Base-by-base conservation (phyloP, 92 coral and sea anemone genomes). In the Bergia puertoricense region DNA sequence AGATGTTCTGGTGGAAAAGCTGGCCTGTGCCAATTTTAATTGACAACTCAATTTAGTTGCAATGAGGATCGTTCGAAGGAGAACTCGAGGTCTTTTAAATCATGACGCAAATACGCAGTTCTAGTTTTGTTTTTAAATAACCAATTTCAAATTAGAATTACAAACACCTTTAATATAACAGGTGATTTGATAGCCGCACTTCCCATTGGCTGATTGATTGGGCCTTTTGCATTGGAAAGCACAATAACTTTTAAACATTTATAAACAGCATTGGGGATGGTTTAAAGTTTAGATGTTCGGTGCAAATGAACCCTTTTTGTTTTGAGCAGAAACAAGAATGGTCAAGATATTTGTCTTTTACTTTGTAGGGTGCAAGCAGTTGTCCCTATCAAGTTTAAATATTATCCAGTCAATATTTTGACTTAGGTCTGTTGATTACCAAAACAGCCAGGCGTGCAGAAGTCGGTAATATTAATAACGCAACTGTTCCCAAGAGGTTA, bases 111-210 rank as follows among this genome's bases (percentile, higher is more conserved):
- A 80, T 57, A 67, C 9, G 72, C 85, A 56, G n/a, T 57, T 40
- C 57, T 57, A 54, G 72, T 80, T 78, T 78, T 44, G 42, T 39
- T 80, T 80, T 15, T 54, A 80, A 36, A 57, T 56, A 56, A 46
- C 48, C 13, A 56, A 80, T 66, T 57, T 37, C 9, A 80, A 57
- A 80, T 80, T 80, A 80, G 71, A 80, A 80, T 80, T 38, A 80
- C 48, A 80, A 80, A 80, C 85, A 56, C 41, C 73, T 43, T 3
- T 8, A 80, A 37, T 10, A 83, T 30, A 69, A 68, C 86, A 83
- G 86, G 78, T 83, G 86, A 83, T 44, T 66, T 83, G 30, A 44
- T 42, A 68, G n/a, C 23, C 86, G 22, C 59, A 50, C 13, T 6
- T 83, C 10, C 73, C 45, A 67, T 83, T 83, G 86, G 85, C 40